A percentile compares a stretch with the other conserved stretches of the same genome.
phyloP scores from a whole-genome alignment of 2,888 invertebrate species.

The Macrosiphum euphorbiae region DNA sequence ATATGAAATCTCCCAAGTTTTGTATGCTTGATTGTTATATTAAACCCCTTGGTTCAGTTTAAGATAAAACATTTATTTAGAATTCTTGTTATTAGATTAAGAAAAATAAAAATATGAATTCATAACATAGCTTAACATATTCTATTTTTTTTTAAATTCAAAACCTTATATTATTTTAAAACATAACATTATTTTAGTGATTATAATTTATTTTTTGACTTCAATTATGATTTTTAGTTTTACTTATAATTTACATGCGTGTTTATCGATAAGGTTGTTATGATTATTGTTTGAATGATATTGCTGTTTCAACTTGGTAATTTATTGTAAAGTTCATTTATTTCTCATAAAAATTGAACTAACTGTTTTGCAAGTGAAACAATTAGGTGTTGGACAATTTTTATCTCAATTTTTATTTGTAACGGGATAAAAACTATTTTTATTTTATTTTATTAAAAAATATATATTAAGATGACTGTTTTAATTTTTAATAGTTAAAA shows the following conservation, averaged over 20 bases:
- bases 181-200: not conserved
- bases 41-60: not conserved
- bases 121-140: not conserved
- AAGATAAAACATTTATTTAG: not conserved
- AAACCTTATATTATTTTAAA: constrained; percentile 10
- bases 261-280: constrained; percentile 1
- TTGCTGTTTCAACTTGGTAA: constrained; percentile 15
- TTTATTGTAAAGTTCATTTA: not conserved
- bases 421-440: not conserved
- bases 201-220: constrained; percentile 15
- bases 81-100: not conserved
- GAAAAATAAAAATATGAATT: not conserved
- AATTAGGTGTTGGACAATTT: constrained; percentile 23
- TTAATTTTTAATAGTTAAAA: not conserved
- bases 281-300: constrained; percentile 15
- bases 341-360: not conserved
- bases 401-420: constrained; percentile 32
- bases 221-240: not conserved
- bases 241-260: not conserved
- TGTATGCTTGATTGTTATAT: constrained; percentile 30
- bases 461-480: not conserved
- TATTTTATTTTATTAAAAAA: not conserved
- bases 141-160: not conserved
- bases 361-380: not conserved
- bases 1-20: not conserved